Conservation (phyloP, 2,113 vertebrate genomes). For the Motacilla tschutschensis region DNA sequence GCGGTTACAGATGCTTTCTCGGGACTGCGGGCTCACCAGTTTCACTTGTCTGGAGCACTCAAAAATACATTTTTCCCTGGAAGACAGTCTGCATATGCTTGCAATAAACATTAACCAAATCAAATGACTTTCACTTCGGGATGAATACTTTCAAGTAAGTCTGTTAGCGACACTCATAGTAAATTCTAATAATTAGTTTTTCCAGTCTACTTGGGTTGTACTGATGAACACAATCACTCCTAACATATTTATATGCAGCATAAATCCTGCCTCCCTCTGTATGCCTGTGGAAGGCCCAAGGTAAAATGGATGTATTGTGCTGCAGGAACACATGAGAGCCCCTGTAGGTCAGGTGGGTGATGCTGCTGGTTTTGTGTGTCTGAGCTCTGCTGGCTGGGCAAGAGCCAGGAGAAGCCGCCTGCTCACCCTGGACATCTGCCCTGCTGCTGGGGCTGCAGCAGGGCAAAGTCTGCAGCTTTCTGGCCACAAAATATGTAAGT, state of each 20-base stretch:
- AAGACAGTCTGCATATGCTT: background rate
- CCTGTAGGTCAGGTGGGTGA: background rate
- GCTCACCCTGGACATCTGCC: background rate
- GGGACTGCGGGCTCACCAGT: background rate
- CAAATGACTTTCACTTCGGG: background rate
- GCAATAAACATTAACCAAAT: background rate
- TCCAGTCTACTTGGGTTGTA: background rate
- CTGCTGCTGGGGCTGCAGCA: background rate
- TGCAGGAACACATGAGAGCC: background rate
- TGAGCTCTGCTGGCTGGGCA: background rate
- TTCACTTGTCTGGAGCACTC: background rate
- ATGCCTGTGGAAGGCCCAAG: background rate
- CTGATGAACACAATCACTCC: background rate
- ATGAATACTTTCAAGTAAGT: conserved; percentile 11
- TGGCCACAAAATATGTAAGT: background rate
- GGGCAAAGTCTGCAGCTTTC: background rate
- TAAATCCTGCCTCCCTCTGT: background rate
- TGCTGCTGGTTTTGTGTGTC: background rate
- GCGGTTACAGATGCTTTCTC: conserved; percentile 16
- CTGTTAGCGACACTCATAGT: conserved; percentile 4
- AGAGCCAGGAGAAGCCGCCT: background rate
- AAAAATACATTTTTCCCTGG: conserved; percentile 17
- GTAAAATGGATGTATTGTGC: background rate
- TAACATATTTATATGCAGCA: background rate
- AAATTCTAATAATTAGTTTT: conserved; percentile 49